Evolutionary conservation across 2,113 vertebrate genomes (phyloP).

Genomic region (Phalacrocorax aristotelis): DNA sequence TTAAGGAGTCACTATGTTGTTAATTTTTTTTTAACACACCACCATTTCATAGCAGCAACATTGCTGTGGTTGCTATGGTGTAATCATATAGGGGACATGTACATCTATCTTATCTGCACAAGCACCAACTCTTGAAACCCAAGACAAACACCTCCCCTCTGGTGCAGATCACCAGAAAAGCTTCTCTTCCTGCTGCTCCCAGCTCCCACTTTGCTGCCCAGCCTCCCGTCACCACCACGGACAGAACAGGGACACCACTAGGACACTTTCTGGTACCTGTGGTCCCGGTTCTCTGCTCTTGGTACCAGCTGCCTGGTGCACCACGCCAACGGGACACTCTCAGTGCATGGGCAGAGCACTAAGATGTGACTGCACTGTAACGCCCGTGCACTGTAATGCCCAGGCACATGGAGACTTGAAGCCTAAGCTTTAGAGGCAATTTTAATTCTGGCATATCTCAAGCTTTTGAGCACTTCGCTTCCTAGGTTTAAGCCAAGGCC

Average conservation of each 20-base stretch:
- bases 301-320: not conserved
- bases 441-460: not conserved
- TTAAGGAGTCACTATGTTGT: not conserved
- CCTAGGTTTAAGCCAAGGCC: not conserved
- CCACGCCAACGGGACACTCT: accelerated
- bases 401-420: accelerated
- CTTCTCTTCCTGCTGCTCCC: not conserved
- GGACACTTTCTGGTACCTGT: not conserved
- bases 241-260: not conserved
- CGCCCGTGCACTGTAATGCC: accelerated
- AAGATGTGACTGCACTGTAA: accelerated
- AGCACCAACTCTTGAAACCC: not conserved
- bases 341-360: accelerated
- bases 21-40: not conserved
- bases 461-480: not conserved
- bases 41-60: not conserved
- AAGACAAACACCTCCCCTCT: too few relatives aligned
- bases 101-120: accelerated
- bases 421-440: not conserved
- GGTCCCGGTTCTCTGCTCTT: not conserved
- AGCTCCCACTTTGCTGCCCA: not conserved
- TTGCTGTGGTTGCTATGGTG: not conserved
- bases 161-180: not conserved
- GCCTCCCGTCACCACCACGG: accelerated
- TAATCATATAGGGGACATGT: not conserved